Base-by-base conservation (phyloP, 2,113 vertebrate genomes). In the Circaetus gallicus region DNA sequence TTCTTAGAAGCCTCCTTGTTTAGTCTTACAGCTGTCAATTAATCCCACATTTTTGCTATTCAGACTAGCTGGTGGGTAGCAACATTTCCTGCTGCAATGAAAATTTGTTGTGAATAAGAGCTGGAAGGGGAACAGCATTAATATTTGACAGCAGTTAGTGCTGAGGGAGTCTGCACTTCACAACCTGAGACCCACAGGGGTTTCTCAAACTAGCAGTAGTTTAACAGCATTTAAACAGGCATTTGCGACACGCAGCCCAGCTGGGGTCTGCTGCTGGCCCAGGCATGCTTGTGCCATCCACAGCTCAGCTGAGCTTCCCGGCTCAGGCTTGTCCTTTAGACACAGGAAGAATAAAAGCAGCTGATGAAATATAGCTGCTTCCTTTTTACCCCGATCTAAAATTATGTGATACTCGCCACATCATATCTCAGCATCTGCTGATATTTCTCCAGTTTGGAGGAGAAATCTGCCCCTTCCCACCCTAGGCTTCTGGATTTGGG, bases 11-110 rank as follows among this genome's bases (percentile, higher is more conserved):
- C 49, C 63, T 93, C 89, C 86, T 89, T 93, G 95, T 92, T 97
- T 91, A 92, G 91, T 86, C 93, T 93, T 90, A 79, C 89, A 90
- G 84, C 85, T 95, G 96, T 94, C 95, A 94, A 86, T 97, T 87
- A 95, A 93, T 74, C 87, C 82, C 76, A 91, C 91, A 76, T 91
- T 93, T 88, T 45, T 61, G 84, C 89, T 83, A 56, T 86, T 93
- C 94, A 94, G 88, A 53, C 90, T 86, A 65, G 47, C 93, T 95
- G 92, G 91, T 97, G 94, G 89, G 93, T 83, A 96, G 94, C 59
- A 79, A 79, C 42, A 29, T 93, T 97, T 94, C 96, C 94, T 72
- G 87, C 91, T 95, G 94, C 86, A 92, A 50, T n/a, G 86, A 89
- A 73, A 88, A 90, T 47, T 65, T 94, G 89, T 82, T 96, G 94